Base-by-base conservation (phyloP, 2,888 invertebrate genomes). In the Cheilosia pagana region DNA sequence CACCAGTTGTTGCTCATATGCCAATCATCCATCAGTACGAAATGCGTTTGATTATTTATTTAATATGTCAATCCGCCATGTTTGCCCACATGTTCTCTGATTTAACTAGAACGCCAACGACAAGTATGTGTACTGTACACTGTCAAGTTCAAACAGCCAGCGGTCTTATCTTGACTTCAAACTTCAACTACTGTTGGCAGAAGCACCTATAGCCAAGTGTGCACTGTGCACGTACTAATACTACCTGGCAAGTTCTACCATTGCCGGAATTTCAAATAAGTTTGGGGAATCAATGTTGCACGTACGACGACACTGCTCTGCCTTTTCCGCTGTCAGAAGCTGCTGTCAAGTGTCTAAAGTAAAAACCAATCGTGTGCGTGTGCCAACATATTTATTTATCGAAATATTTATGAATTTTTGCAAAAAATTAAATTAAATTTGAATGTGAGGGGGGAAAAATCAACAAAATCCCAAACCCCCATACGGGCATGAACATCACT, bases 111-210 rank as follows among this genome's bases (percentile, higher is more conserved):
- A 23, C 7, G 28, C 43, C 28, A 23, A 63, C 12, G 19, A 23
- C 23, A 39, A 52, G 39, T 52, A 65, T 39, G 50, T 50, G 23
- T 48, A 16, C 16, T 59, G 23, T 41, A 48, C 45, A 62, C n/a
- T 65, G 50, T 39, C 65, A 52, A 65, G 65, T 65, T 65, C 65
- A 65, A 65, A 52, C 39, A 52, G 52, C 65, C 52, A 35, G 35
- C 35, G 35, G 52, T 5, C 25, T 65, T 65, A 65, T 65, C 65
- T 35, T 5, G 35, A n/a, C 63, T 21, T 31, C 4, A 23, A 45
- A 19, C 62, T 45, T 62, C 41, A 45, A 16, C 31, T 45, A 7
- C 1, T 28, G 28, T 5, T 43, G 35, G 16, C 3, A 14, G 35
- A 25, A 55, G 2, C 59, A 35, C 35, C 35, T 12, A 35, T 12